A percentile compares a stretch with the other conserved stretches of the same genome.
phyloP scores from a whole-genome alignment of 2,113 vertebrate species.

The Myotis brandtii region DNA sequence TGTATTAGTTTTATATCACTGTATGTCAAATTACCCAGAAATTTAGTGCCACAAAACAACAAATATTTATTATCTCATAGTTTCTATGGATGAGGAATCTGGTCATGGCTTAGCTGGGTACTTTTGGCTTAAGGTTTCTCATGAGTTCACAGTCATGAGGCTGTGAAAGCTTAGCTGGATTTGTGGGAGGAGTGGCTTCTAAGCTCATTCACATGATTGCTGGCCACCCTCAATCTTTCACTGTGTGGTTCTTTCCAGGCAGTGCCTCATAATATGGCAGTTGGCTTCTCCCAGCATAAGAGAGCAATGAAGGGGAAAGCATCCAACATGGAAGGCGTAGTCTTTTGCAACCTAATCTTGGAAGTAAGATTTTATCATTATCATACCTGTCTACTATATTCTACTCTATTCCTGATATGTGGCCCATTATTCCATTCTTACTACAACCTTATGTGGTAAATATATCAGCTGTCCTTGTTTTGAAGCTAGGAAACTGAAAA shows the following conservation, averaged over 20 bases:
- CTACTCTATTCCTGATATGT: not conserved
- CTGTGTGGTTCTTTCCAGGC: not conserved
- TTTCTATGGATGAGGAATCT: not conserved
- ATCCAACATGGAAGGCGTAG: not conserved
- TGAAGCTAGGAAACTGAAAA: not conserved
- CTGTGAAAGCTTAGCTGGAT: not conserved
- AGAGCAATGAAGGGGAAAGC: not conserved
- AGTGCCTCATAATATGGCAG: not conserved
- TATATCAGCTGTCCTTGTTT: not conserved
- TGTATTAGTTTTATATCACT: not conserved
- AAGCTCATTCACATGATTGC: not conserved
- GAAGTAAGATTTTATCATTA: not conserved
- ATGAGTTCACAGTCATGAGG: not conserved
- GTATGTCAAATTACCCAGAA: not conserved
- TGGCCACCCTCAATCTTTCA: not conserved
- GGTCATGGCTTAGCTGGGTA: not conserved
- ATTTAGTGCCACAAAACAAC: not conserved
- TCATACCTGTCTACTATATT: not conserved
- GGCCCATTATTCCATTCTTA: not conserved
- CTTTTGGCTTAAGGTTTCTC: not conserved
- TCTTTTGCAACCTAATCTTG: not conserved
- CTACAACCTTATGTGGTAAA: not conserved
- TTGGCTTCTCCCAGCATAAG: not conserved
- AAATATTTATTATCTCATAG: not conserved
- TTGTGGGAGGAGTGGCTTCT: not conserved